Percentiles rank a stretch among this genome's conserved stretches.
Evolutionary conservation across 2,888 invertebrate genomes (phyloP).

Genomic region (Pheosia tremula): DNA sequence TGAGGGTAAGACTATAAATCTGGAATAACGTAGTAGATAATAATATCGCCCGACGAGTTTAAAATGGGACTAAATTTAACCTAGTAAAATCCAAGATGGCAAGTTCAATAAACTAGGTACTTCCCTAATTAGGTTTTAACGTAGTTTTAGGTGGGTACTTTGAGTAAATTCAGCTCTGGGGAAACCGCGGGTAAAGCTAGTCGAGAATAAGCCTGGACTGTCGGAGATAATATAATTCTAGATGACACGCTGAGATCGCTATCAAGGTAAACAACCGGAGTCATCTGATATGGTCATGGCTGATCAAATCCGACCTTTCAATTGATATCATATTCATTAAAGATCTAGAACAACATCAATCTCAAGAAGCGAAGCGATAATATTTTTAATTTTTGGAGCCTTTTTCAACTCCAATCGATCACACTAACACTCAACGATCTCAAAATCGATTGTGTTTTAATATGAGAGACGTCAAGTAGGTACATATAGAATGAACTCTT

Average conservation of each 20-base stretch:
- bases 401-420: background rate
- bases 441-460: background rate
- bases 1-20: too few relatives aligned
- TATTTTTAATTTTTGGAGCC: background rate
- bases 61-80: too few relatives aligned
- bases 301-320: background rate
- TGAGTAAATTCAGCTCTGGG: too few relatives aligned
- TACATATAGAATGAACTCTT: slow-evolving; percentile 35
- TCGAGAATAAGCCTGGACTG: too few relatives aligned
- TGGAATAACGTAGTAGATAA: too few relatives aligned
- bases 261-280: background rate
- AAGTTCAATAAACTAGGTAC: too few relatives aligned
- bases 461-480: background rate
- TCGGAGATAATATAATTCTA: too few relatives aligned
- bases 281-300: background rate
- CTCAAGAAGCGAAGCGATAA: background rate
- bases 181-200: too few relatives aligned
- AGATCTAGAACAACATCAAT: background rate
- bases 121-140: too few relatives aligned
- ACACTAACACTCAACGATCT: background rate
- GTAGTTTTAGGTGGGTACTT: too few relatives aligned
- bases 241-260: background rate
- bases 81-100: too few relatives aligned
- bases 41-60: too few relatives aligned
- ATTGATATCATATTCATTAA: background rate